phyloP scores from a whole-genome alignment of 2,888 invertebrate genomes.

The Netelia fuscicornis region DNA sequence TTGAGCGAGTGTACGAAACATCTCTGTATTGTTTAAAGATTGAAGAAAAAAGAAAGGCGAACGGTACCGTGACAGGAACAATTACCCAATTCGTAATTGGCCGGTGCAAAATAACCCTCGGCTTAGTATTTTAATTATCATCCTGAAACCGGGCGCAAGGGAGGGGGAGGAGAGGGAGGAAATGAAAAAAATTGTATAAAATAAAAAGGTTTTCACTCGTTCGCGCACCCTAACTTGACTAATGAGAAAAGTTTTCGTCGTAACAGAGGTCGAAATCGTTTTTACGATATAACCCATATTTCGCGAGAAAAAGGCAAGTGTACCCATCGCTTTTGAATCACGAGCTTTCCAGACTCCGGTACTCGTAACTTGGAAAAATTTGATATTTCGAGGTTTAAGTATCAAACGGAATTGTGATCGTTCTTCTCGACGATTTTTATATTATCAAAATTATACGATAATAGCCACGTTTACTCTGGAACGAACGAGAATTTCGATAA shows the following conservation, averaged over 20 bases:
- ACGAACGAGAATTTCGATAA: no score
- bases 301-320: conserved; percentile 10
- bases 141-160: conserved; percentile 5
- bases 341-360: not conserved
- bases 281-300: conserved; percentile 44
- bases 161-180: not conserved
- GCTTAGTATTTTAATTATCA: conserved; percentile 68
- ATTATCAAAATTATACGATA: not conserved
- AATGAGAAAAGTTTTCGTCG: conserved; percentile 69
- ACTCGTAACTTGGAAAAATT: conserved; percentile 20
- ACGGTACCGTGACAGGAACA: conserved; percentile 52
- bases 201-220: conserved; percentile 53
- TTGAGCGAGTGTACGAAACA: not conserved
- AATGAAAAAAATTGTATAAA: conserved; percentile 33
- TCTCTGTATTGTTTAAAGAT: conserved; percentile 10
- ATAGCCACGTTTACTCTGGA: not conserved
- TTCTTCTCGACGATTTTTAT: not conserved
- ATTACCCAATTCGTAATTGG: conserved; percentile 69
- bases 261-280: conserved; percentile 61
- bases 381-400: conserved; percentile 2
- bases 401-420: not conserved
- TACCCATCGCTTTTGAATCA: conserved; percentile 3
- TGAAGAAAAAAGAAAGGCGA: not conserved
- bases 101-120: conserved; percentile 51
- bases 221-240: conserved; percentile 48